phyloP scores from a whole-genome alignment of 1,140 invertebrate species.

The Vanessa atalanta region DNA sequence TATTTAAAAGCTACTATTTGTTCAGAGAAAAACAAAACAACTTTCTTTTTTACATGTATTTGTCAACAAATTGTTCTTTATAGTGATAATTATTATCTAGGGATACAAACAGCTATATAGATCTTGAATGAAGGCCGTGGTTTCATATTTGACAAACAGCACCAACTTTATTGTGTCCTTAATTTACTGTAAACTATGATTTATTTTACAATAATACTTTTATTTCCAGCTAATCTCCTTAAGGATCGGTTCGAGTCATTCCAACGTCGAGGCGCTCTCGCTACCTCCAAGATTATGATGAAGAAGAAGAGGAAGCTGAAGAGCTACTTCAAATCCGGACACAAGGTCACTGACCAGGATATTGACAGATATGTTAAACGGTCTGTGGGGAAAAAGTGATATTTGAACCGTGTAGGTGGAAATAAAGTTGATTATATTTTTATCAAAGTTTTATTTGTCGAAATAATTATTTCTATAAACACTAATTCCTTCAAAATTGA shows the following conservation, averaged over 20 bases:
- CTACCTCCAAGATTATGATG: constrained; percentile 73
- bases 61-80: too few relatives aligned
- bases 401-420: background rate
- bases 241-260: constrained; percentile 69
- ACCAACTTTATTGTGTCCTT: too few relatives aligned
- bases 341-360: constrained; percentile 72
- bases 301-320: constrained; percentile 70
- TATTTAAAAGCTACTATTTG: too few relatives aligned
- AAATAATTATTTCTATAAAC: too few relatives aligned
- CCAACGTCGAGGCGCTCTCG: constrained; percentile 66
- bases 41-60: too few relatives aligned
- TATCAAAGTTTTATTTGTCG: background rate
- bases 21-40: too few relatives aligned
- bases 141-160: too few relatives aligned
- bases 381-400: constrained; percentile 8
- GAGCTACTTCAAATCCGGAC: constrained; percentile 72
- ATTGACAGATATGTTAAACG: constrained; percentile 50
- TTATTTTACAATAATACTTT: background rate
- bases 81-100: too few relatives aligned
- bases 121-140: too few relatives aligned
- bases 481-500: too few relatives aligned
- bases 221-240: constrained; percentile 62
- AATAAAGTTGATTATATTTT: constrained; percentile 21
- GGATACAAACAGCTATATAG: too few relatives aligned
- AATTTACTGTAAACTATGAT: background rate